Percentiles rank a stretch among this genome's conserved stretches.
Evolutionary conservation across 2,797 vertebrate species (phyloP).

Genomic region (Brotula barbata): DNA sequence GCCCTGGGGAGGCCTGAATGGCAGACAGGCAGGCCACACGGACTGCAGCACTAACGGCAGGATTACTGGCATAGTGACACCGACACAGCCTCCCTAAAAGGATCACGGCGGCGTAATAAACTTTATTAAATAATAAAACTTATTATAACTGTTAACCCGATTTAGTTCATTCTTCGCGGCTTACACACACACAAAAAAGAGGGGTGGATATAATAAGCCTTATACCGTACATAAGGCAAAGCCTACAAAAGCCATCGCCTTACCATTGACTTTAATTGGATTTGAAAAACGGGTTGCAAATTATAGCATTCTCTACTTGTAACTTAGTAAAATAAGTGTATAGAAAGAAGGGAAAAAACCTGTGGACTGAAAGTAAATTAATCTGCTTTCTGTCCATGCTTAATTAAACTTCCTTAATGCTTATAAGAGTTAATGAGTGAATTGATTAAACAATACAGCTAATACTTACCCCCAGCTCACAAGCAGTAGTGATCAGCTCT

Average conservation of each 20-base stretch:
- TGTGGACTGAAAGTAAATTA: conserved; percentile 99
- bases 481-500: conserved; percentile 99
- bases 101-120: conserved; percentile 99
- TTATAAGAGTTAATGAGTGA: conserved; percentile 99
- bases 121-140: conserved; percentile 99
- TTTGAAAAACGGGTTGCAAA: conserved; percentile 99
- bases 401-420: conserved; percentile 99
- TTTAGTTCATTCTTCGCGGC: conserved; percentile 99
- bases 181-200: conserved; percentile 94
- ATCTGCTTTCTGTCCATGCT: conserved; percentile 99
- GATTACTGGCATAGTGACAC: conserved; percentile 97
- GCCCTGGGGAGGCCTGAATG: conserved; percentile 78
- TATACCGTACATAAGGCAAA: conserved; percentile 99
- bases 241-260: conserved; percentile 93
- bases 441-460: conserved; percentile 99
- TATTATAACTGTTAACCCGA: conserved; percentile 99
- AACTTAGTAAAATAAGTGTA: conserved; percentile 95
- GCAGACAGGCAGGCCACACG: conserved; percentile 83
- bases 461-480: conserved; percentile 99
- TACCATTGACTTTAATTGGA: conserved; percentile 99
- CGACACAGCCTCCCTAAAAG: conserved; percentile 98
- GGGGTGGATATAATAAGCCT: conserved; percentile 99
- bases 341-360: conserved; percentile 81
- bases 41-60: conserved; percentile 85
- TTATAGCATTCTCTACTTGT: conserved; percentile 99